Evolutionary conservation across 2,888 invertebrate species (phyloP).

Genomic region (Melinaea marsaeus): DNA sequence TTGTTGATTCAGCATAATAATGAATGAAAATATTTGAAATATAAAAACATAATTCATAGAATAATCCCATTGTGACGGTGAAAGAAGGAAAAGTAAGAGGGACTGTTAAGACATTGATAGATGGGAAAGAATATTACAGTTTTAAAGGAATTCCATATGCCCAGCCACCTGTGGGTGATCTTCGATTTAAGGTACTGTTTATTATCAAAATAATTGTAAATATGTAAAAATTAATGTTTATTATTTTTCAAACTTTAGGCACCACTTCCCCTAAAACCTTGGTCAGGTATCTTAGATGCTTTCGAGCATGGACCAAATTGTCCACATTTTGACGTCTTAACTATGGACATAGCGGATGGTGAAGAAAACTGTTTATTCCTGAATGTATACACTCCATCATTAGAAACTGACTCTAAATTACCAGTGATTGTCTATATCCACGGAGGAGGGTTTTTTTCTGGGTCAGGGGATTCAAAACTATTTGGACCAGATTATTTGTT

Average conservation of each 20-base stretch:
- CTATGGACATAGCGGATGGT: constrained; percentile 36
- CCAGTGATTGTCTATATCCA: constrained; percentile 62
- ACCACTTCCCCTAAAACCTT: constrained; percentile 44
- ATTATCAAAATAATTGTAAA: not conserved
- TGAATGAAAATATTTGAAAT: too few species aligned
- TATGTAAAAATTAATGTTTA: not conserved
- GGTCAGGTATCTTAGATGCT: constrained; percentile 49
- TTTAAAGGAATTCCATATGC: constrained; percentile 74
- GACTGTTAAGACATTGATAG: constrained; percentile 32
- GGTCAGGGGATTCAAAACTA: constrained; percentile 44
- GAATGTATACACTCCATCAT: constrained; percentile 48
- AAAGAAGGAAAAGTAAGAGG: constrained; percentile 47
- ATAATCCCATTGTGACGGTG: constrained; percentile 32
- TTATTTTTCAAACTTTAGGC: constrained; percentile 39
- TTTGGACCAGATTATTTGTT: constrained; percentile 54
- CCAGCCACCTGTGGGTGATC: constrained; percentile 63
- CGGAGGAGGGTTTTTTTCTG: constrained; percentile 51
- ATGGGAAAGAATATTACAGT: constrained; percentile 47
- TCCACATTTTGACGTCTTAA: constrained; percentile 44
- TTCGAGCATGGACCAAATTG: constrained; percentile 46
- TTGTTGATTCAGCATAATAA: too few species aligned
- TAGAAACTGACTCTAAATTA: constrained; percentile 34
- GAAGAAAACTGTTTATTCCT: constrained; percentile 52
- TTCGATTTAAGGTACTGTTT: constrained; percentile 68
- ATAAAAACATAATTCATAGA: not conserved